phyloP scores from a whole-genome alignment of 2,888 invertebrate genomes.

The Apotomis betuletana region DNA sequence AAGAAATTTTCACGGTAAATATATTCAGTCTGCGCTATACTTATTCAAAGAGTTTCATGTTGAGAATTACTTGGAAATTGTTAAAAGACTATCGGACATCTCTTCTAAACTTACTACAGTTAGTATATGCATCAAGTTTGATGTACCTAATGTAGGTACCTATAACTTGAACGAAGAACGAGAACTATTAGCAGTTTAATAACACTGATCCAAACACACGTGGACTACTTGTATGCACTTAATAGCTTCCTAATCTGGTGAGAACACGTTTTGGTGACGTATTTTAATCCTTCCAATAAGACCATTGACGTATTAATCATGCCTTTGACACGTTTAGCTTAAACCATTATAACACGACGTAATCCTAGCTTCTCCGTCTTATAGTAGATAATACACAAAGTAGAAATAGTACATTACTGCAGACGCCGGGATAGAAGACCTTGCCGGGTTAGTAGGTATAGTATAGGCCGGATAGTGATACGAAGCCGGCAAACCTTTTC shows the following conservation, averaged over 20 bases:
- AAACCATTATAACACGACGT: neutral
- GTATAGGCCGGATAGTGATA: too few relatives aligned
- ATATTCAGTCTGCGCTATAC: slow-evolving; percentile 31
- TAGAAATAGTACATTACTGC: too few relatives aligned
- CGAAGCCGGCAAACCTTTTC: too few relatives aligned
- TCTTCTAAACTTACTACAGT: neutral
- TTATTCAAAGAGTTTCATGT: slow-evolving; percentile 25
- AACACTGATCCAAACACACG: too few relatives aligned
- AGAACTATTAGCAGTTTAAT: neutral
- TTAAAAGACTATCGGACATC: slow-evolving; percentile 20
- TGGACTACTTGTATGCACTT: too few relatives aligned
- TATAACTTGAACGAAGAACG: neutral
- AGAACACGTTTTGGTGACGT: neutral
- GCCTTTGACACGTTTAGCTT: neutral
- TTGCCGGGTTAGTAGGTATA: too few relatives aligned
- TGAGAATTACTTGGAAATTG: slow-evolving; percentile 31
- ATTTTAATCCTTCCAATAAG: slow-evolving; percentile 2
- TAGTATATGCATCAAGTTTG: neutral
- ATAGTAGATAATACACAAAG: neutral
- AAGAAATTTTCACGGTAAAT: slow-evolving; percentile 37
- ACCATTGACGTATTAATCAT: neutral
- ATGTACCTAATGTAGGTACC: too few relatives aligned
- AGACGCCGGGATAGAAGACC: too few relatives aligned
- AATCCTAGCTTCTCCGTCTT: neutral
- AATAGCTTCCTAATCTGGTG: neutral